Evolutionary conservation across 2,797 vertebrate species (phyloP), one percentile per base, ranked within the genome.

Genomic region (Rhinogobio ventralis): DNA sequence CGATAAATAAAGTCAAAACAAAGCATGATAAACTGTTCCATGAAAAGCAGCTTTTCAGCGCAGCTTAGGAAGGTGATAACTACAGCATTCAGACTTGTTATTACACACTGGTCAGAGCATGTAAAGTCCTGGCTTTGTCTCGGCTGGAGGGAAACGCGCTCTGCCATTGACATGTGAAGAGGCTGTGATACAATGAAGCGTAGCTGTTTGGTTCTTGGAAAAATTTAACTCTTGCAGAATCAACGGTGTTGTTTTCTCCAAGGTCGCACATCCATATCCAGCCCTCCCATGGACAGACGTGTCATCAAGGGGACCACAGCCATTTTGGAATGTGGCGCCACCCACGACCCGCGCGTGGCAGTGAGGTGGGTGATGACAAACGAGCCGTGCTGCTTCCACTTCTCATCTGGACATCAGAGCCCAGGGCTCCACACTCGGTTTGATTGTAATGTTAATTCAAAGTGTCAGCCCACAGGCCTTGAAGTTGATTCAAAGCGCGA

Each of bases 281-380:
- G 90, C 57, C 95, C 96, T 87, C 98, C 98, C 0, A 91, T 95
- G 73, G 96, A 99, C 88, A 95, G 91, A 77, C 96, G 96, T 1
- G 98, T 98, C 84, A 99, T 99, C 91, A 99, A 99, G 93, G 98
- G 98, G 78, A 99, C 97, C 81, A 98, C 95, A 0, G 98, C 97
- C 8, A 86, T 93, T 2, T 94, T 99, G 91, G 92, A 86, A 68
- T 99, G 98, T 11, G 91, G 95, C 5, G 97, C 96, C 0, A 96
- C 95, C 4, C 96, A 98, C 1, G 98, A 99, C 90, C 95, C 96
- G 15, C 95, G 97, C 71, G 94, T 98, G 83, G 64, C 67, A 2
- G 84, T 89, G 62, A 90, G 88, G 89, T 90, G 72, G 46, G 87
- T 82, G 30, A 62, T 78, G 81, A 84, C 71, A 71, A 77, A 74